Evolutionary conservation across 2,113 vertebrate genomes (phyloP).

Genomic region (Illadopsis cleaveri): DNA sequence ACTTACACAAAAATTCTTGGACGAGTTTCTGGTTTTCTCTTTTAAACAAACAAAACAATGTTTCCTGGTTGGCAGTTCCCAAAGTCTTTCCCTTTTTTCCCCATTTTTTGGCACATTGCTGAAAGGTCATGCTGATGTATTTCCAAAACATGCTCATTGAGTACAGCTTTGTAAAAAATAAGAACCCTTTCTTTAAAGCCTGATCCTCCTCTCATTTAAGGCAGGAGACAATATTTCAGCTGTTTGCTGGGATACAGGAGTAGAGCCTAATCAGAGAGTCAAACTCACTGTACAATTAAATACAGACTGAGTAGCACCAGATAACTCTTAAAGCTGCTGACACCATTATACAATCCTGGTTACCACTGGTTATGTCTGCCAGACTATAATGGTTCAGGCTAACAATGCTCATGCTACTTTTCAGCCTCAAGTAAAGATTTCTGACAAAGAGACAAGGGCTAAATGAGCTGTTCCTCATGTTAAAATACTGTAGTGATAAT

Average conservation of each 20-base stretch:
- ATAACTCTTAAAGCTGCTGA: slow-evolving; percentile 9
- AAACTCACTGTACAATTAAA: not conserved
- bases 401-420: not conserved
- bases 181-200: slow-evolving; percentile 27
- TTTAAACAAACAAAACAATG: slow-evolving; percentile 76
- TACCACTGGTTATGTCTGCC: not conserved
- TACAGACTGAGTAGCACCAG: not conserved
- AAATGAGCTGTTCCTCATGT: not conserved
- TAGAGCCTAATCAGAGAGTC: not conserved
- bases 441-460: not conserved
- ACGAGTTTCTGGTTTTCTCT: slow-evolving; percentile 51
- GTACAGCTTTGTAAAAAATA: slow-evolving; percentile 42
- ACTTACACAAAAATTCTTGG: slow-evolving; percentile 71
- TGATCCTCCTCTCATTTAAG: slow-evolving; percentile 1
- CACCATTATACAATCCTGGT: slow-evolving; percentile 1
- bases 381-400: not conserved
- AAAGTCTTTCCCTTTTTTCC: slow-evolving; percentile 64
- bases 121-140: slow-evolving; percentile 55
- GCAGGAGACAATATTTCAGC: not conserved
- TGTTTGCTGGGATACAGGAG: not conserved
- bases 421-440: not conserved
- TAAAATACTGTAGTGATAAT: not conserved
- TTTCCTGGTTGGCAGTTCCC: slow-evolving; percentile 70
- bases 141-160: slow-evolving; percentile 66
- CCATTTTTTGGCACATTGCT: slow-evolving; percentile 55